phyloP scores from a whole-genome alignment of 2,888 invertebrate species.

The Parnassius glacialis region DNA sequence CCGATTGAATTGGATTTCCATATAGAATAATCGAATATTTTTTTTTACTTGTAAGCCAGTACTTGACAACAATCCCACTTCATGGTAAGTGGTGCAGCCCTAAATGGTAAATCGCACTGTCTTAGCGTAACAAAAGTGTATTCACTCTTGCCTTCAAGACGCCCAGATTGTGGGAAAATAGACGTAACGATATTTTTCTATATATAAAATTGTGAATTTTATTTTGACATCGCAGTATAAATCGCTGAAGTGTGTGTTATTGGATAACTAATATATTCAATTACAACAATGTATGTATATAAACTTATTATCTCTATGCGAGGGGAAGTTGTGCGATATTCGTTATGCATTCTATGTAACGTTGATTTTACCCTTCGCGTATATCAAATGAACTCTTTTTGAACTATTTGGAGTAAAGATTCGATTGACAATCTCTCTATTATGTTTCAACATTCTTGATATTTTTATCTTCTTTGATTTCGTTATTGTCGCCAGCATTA shows the following conservation, averaged over 20 bases:
- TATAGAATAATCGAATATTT: not conserved
- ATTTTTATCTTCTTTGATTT: constrained; percentile 11
- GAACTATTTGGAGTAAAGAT: constrained; percentile 71
- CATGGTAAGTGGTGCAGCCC: too few species aligned
- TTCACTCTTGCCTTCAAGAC: too few species aligned
- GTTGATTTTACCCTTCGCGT: constrained; percentile 64
- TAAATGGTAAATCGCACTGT: too few species aligned
- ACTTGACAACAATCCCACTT: too few species aligned
- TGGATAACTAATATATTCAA: constrained; percentile 53
- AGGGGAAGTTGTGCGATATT: constrained; percentile 43
- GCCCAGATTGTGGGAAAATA: too few species aligned
- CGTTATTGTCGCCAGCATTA: too few species aligned
- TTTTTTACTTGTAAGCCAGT: too few species aligned
- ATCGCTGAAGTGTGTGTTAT: constrained; percentile 22
- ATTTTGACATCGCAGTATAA: constrained; percentile 4
- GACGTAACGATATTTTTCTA: too few species aligned
- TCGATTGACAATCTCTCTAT: constrained; percentile 61
- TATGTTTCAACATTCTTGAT: constrained; percentile 36
- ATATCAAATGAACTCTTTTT: constrained; percentile 76
- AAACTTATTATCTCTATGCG: constrained; percentile 54
- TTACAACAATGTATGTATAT: constrained; percentile 49
- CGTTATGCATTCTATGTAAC: constrained; percentile 50
- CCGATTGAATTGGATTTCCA: constrained; percentile 13
- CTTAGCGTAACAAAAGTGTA: too few species aligned
- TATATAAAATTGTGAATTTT: constrained; percentile 1